These are phyloP conservation scores for Drosophila nasuta DNA, from an alignment of 1,140 invertebrate species.

Conservation along the genomic window DNA sequence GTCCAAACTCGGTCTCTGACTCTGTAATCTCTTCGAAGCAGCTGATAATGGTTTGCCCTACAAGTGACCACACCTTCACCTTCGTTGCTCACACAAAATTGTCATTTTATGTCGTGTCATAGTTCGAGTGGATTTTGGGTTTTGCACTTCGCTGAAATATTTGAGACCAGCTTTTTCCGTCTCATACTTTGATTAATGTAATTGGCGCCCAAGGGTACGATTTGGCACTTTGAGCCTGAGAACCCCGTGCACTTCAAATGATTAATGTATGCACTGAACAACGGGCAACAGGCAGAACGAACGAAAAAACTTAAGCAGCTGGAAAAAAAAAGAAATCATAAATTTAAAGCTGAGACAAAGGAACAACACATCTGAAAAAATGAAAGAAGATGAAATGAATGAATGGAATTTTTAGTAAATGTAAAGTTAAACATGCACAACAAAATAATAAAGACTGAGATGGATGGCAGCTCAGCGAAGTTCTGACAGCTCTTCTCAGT, in stretches of 20 bases:
- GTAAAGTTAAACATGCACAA: constrained; percentile 46
- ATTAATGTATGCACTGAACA: constrained; percentile 59
- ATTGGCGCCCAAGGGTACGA: constrained; percentile 61
- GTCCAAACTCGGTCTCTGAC: constrained; percentile 34
- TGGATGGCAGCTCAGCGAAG: constrained; percentile 37
- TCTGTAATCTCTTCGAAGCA: constrained; percentile 69
- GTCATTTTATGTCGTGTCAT: constrained; percentile 62
- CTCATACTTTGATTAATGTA: constrained; percentile 74
- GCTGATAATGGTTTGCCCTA: constrained; percentile 70
- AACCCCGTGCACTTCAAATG: constrained; percentile 53
- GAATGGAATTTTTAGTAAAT: constrained; percentile 31
- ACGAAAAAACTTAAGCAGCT: constrained; percentile 28
- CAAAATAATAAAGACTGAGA: constrained; percentile 35
- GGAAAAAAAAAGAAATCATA: constrained; percentile 33
- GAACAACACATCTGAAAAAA: not conserved
- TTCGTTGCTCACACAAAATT: constrained; percentile 24
- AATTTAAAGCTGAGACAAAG: constrained; percentile 24
- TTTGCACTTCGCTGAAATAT: constrained; percentile 65
- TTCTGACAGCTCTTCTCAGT: constrained; percentile 35
- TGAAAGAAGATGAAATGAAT: not conserved
- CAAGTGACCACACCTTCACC: not conserved
- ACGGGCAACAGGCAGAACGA: constrained; percentile 14
- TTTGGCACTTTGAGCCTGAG: constrained; percentile 54
- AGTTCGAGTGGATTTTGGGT: constrained; percentile 40
- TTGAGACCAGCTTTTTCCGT: constrained; percentile 53